Percentiles rank a stretch among this genome's conserved stretches.
phyloP scores from a whole-genome alignment of 2,113 vertebrate species.

The Mandrillus leucophaeus region DNA sequence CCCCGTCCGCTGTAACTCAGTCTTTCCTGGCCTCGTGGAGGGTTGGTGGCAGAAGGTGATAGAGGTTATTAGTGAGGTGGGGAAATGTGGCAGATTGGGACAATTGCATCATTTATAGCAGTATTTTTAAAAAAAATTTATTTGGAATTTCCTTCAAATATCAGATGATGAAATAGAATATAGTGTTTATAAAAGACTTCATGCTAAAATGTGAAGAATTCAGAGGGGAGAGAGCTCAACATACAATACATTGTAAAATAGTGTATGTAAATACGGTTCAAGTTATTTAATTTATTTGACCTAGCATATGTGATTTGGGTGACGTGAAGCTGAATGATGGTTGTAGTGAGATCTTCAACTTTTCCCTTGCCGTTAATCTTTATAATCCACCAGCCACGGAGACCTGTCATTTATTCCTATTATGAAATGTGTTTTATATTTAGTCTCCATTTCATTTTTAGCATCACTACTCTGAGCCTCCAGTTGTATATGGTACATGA shows the following conservation, averaged over 20 bases:
- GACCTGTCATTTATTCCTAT: not conserved
- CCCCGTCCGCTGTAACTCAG: accelerated
- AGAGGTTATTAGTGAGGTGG: not conserved
- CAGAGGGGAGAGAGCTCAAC: not conserved
- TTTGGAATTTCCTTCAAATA: conserved; percentile 5
- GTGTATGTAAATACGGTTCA: not conserved
- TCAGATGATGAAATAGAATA: not conserved
- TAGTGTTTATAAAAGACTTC: not conserved
- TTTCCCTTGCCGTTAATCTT: not conserved
- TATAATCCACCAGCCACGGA: not conserved
- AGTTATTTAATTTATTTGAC: not conserved
- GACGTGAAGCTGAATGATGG: not conserved
- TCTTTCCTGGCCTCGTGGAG: not conserved
- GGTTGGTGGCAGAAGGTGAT: not conserved
- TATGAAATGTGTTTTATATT: not conserved
- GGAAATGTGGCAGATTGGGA: not conserved
- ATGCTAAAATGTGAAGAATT: not conserved
- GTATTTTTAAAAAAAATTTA: not conserved
- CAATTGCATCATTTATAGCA: not conserved
- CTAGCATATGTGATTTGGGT: not conserved
- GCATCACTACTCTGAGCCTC: not conserved
- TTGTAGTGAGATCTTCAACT: not conserved
- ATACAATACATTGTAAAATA: not conserved
- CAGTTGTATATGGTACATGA: not conserved
- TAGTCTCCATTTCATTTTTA: not conserved